Evolutionary conservation across 2,888 invertebrate genomes (phyloP).

Genomic region (Acrocera orbiculus): DNA sequence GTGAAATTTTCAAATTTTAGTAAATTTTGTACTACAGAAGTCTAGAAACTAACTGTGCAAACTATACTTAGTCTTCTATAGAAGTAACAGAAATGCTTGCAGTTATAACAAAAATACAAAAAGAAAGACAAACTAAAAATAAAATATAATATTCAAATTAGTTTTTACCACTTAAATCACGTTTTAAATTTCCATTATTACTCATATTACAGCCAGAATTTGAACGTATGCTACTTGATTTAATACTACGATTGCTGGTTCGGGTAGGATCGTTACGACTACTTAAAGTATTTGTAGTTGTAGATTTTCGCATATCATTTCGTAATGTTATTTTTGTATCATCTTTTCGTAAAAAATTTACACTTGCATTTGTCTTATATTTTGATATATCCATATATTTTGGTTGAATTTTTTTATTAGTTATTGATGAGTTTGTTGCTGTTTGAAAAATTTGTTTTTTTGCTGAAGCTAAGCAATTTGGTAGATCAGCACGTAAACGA

Average conservation of each 20-base stretch:
- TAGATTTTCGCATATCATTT: constrained; percentile 13
- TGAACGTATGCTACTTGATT: constrained; percentile 16
- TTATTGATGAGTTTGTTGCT: constrained; percentile 16
- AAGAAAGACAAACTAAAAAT: no score
- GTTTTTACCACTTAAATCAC: constrained; percentile 17
- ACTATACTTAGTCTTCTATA: no score
- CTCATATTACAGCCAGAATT: no score
- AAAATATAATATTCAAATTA: neutral
- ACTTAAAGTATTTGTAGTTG: constrained; percentile 25
- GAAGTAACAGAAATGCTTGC: no score
- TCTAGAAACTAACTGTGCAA: no score
- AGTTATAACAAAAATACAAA: no score
- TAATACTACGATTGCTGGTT: constrained; percentile 27
- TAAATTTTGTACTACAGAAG: no score
- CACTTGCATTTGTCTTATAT: constrained; percentile 36
- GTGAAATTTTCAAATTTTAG: no score
- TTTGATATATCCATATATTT: constrained; percentile 45
- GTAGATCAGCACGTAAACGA: constrained; percentile 27
- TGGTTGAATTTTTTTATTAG: constrained; percentile 21
- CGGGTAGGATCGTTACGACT: constrained; percentile 24
- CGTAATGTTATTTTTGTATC: constrained; percentile 34
- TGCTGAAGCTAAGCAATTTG: constrained; percentile 28
- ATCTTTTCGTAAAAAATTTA: constrained; percentile 36
- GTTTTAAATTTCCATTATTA: constrained; percentile 18
- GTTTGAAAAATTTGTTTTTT: constrained; percentile 29